phyloP scores from a whole-genome alignment of 2,888 invertebrate species.

The Pocota personata region DNA sequence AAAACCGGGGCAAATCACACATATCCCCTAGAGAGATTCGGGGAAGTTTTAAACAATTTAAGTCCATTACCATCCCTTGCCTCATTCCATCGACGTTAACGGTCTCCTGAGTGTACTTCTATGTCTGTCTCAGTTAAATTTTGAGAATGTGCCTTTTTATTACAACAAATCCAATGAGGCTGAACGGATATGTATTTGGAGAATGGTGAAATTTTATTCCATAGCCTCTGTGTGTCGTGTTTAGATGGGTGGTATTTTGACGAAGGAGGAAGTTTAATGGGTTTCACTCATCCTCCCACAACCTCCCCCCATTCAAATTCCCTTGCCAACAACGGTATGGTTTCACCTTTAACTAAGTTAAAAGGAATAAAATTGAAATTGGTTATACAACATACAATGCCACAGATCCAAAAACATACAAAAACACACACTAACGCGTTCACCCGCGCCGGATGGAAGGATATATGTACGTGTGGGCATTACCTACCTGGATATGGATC shows the following conservation, averaged over 20 bases:
- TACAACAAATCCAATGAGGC: slow-evolving; percentile 23
- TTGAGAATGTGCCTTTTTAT: not conserved
- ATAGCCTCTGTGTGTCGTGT: not conserved
- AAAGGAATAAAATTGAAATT: slow-evolving; percentile 54
- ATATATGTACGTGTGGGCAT: slow-evolving; percentile 17
- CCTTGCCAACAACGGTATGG: not conserved
- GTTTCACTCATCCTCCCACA: not conserved
- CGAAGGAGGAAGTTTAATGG: slow-evolving; percentile 1
- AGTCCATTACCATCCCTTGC: not conserved
- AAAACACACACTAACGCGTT: not conserved
- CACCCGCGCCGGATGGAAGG: not conserved
- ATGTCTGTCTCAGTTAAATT: slow-evolving; percentile 14
- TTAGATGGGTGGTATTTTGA: not conserved
- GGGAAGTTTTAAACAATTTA: slow-evolving; percentile 21
- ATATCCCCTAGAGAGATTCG: not conserved
- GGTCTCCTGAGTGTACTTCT: not conserved
- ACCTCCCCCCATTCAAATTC: not conserved
- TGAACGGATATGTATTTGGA: slow-evolving; percentile 14
- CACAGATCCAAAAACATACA: not conserved
- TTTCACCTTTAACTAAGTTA: slow-evolving; percentile 37
- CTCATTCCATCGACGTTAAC: too few species aligned
- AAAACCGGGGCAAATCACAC: not conserved
- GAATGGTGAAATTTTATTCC: slow-evolving; percentile 12
- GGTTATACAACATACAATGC: slow-evolving; percentile 21
- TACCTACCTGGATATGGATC: slow-evolving; percentile 21